Evolutionary conservation across 2,888 invertebrate genomes (phyloP).

Genomic region (Yponomeuta plumbellus): DNA sequence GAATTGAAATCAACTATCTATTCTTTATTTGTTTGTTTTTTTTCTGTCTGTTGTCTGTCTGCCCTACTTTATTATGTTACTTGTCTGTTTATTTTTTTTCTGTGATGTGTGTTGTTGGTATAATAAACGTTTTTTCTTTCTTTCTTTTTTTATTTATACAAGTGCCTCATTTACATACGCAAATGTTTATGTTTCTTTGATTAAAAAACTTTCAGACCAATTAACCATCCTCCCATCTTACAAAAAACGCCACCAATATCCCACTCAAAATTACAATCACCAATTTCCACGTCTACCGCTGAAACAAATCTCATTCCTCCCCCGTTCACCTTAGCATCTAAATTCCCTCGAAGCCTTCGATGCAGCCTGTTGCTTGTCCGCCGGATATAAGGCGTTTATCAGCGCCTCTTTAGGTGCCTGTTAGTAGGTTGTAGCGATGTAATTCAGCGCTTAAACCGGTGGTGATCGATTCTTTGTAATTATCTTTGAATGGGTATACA

Average conservation of each 20-base stretch:
- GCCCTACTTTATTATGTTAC: no score
- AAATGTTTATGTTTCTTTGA: no score
- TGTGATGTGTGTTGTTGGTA: no score
- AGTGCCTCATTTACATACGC: no score
- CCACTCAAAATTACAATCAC: conserved; percentile 30
- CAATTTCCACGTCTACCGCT: conserved; percentile 19
- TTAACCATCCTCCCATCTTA: no score
- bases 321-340: background rate
- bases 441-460: background rate
- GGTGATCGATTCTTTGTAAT: background rate
- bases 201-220: no score
- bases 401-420: background rate
- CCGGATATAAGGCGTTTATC: conserved; percentile 45
- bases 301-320: background rate
- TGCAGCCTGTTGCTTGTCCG: conserved; percentile 54
- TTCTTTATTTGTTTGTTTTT: no score
- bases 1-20: no score
- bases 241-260: conserved; percentile 33
- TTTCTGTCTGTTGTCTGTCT: no score
- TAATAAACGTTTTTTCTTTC: no score
- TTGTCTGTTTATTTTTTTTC: no score
- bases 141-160: no score
- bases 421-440: background rate
- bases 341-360: background rate
- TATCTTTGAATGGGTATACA: background rate